Conservation (phyloP, 1,140 invertebrate species). For the Drosophila rufa region DNA sequence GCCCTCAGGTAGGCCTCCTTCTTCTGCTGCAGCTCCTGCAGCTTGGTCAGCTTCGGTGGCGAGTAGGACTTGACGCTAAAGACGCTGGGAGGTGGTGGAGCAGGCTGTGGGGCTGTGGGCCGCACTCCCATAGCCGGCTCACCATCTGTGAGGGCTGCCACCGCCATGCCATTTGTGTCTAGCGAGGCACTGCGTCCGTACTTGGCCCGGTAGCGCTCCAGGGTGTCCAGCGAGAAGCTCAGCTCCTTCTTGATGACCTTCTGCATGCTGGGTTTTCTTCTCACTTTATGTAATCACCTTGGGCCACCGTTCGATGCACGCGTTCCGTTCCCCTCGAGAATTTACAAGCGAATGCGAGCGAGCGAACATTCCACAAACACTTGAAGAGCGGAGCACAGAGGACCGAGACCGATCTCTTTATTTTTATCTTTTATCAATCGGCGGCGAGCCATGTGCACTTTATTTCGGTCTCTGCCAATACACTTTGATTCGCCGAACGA, state of each 20-base stretch:
- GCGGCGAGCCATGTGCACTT: slow-evolving; percentile 63
- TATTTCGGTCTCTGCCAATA: slow-evolving; percentile 74
- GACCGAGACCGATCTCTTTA: slow-evolving; percentile 60
- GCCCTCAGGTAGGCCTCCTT: slow-evolving; percentile 70
- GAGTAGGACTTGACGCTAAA: slow-evolving; percentile 47
- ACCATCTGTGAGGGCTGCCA: slow-evolving; percentile 6
- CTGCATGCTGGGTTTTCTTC: slow-evolving; percentile 52
- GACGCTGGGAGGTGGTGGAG: slow-evolving; percentile 34
- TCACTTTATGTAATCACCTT: slow-evolving; percentile 80
- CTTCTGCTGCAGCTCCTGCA: slow-evolving; percentile 71
- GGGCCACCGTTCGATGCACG: slow-evolving; percentile 49
- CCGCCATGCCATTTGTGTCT: slow-evolving; percentile 56
- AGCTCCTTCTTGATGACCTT: slow-evolving; percentile 73
- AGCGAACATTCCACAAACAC: slow-evolving; percentile 51
- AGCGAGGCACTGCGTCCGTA: slow-evolving; percentile 70
- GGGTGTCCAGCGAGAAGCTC: slow-evolving; percentile 73
- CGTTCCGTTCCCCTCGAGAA: slow-evolving; percentile 69
- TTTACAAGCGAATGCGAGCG: slow-evolving; percentile 76
- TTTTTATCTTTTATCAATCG: slow-evolving; percentile 83
- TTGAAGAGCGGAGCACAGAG: slow-evolving; percentile 28
- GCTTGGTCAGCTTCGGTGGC: slow-evolving; percentile 67
- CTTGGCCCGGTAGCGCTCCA: slow-evolving; percentile 71
- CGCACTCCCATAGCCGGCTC: slow-evolving; percentile 3
- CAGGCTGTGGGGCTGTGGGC: neutral
- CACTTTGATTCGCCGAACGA: slow-evolving; percentile 46